phyloP scores from a whole-genome alignment of 2,113 vertebrate genomes.

The Glaucidium brasilianum region DNA sequence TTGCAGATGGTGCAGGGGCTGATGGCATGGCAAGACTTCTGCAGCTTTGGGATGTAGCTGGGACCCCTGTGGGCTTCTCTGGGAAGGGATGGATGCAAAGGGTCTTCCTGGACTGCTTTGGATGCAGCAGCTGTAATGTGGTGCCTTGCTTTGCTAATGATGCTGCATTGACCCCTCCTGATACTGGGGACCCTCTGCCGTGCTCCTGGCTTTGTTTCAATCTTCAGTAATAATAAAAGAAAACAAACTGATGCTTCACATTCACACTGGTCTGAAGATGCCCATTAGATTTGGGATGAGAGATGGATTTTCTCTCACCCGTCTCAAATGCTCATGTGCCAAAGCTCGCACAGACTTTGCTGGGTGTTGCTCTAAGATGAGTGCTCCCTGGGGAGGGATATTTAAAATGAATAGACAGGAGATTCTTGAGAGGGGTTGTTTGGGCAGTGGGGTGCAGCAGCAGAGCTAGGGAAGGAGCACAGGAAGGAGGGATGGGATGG shows the following conservation, averaged over 20 bases:
- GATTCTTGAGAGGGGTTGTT: background rate
- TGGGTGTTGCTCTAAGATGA: background rate
- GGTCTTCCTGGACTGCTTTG: background rate
- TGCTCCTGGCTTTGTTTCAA: background rate
- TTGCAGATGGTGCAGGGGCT: background rate
- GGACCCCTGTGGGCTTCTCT: background rate
- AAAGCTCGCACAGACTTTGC: background rate
- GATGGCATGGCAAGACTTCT: accelerated
- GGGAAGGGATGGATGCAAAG: accelerated
- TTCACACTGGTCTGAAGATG: background rate
- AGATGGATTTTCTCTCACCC: background rate
- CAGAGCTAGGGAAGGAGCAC: background rate
- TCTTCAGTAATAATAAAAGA: background rate
- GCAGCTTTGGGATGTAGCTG: background rate
- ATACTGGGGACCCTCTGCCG: background rate
- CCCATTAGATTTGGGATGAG: background rate
- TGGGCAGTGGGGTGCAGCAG: background rate
- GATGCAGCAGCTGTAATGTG: accelerated
- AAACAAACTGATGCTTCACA: background rate
- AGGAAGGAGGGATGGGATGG: background rate
- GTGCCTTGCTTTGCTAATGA: background rate
- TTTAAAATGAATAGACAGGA: background rate
- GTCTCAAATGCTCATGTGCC: background rate
- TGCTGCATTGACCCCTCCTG: background rate
- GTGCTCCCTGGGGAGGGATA: background rate